These are phyloP conservation scores for Chydorus sphaericus DNA, from an alignment of 2,888 invertebrate species.

Conservation along the genomic window DNA sequence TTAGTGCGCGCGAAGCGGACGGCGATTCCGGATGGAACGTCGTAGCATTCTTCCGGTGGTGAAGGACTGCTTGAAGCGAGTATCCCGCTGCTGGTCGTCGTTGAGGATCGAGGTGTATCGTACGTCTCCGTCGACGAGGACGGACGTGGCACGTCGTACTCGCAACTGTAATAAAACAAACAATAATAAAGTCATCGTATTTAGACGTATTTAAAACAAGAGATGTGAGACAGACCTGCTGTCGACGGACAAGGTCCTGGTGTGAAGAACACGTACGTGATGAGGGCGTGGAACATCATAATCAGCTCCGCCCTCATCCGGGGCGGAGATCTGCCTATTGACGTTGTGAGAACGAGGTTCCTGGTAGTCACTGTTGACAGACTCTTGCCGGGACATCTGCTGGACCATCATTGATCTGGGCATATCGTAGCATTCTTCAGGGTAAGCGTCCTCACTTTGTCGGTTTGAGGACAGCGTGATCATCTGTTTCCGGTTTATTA, in stretches of 20 bases:
- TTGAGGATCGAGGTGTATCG: constrained; percentile 8
- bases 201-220: neutral
- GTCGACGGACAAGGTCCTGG: neutral
- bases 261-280: neutral
- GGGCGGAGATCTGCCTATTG: neutral
- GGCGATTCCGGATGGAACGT: constrained; percentile 24
- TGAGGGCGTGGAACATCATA: constrained; percentile 14
- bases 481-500: no score
- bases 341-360: neutral
- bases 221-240: no score
- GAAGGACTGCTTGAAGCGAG: neutral
- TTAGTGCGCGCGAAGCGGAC: neutral
- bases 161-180: neutral
- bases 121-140: constrained; percentile 5
- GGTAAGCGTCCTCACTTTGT: neutral
- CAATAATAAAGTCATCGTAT: neutral
- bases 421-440: constrained; percentile 19
- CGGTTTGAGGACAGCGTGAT: no score
- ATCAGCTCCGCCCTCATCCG: neutral
- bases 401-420: constrained; percentile 18
- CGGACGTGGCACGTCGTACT: constrained; percentile 12
- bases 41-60: constrained; percentile 14
- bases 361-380: neutral
- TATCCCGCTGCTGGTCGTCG: neutral
- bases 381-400: constrained; percentile 1